Conservation (phyloP, 2,113 vertebrate genomes). For the Corvus moneduloides region DNA sequence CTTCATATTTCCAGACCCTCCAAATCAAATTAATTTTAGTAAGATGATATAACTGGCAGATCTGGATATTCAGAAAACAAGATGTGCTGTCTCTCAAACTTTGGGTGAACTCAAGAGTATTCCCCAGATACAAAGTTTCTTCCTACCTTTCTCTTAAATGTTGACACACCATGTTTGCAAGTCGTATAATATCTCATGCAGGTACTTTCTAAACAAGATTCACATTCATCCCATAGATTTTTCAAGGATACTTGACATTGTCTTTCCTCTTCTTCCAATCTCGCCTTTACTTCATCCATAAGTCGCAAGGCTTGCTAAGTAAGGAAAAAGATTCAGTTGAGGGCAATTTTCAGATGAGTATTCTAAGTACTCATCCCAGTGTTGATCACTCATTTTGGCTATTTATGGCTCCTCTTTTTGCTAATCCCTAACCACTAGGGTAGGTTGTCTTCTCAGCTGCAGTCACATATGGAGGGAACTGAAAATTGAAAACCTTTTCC, state of each 20-base stretch:
- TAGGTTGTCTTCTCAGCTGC: neutral
- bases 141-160: slow-evolving; percentile 80
- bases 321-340: neutral
- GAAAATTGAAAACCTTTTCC: neutral
- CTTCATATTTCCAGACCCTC: neutral
- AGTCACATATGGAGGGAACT: neutral
- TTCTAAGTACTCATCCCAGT: neutral
- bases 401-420: neutral
- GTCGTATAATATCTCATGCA: slow-evolving; percentile 83
- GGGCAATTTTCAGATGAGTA: neutral
- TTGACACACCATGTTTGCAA: slow-evolving; percentile 75
- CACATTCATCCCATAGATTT: slow-evolving; percentile 83
- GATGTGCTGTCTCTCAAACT: neutral
- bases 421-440: neutral
- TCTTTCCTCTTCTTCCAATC: slow-evolving; percentile 83
- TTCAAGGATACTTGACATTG: slow-evolving; percentile 80
- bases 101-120: neutral
- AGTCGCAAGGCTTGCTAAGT: slow-evolving; percentile 81
- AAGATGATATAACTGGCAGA: neutral
- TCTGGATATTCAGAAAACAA: neutral
- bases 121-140: neutral
- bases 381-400: neutral
- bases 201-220: slow-evolving; percentile 83
- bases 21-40: neutral
- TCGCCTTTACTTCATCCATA: slow-evolving; percentile 83